Base-by-base conservation (phyloP, 2,113 vertebrate species). In the Tinamus guttatus region DNA sequence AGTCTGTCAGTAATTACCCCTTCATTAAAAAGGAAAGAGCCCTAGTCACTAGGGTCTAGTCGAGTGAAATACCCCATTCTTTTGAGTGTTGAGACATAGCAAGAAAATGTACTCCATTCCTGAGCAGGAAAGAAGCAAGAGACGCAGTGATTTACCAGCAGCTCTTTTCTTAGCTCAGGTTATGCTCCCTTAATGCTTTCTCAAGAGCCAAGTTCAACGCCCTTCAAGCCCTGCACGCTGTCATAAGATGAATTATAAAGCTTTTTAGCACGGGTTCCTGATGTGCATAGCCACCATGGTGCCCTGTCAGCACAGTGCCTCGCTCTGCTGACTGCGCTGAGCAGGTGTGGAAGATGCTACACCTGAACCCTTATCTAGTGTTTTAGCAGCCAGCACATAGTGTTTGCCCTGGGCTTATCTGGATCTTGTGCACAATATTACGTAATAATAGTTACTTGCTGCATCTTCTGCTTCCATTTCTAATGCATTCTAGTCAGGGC, bases 251-350 rank as follows among this genome's bases (percentile, higher is more conserved):
- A 12, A 13, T 49, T 17, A 4, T 20, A 43, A 40, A 80, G 8
- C 9, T 59, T 80, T 90, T 62, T n/a, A 43, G 38, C n/a, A 62
- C 30, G 18, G 65, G 34, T 45, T 80, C 49, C 68, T 49, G 22
- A 32, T 43, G 43, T 13, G 10, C 12, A 18, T 41, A 59, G 49
- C 0, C 6, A n/a, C 16, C 0, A 1, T 28, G 30, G 40, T 40
- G 15, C 62, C 25, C 13, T 20, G 13, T 15, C 19, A 62, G 8
- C 17, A 45, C 27, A 14, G 28, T 43, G 40, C 12, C 36, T 82
- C 9, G 16, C 11, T 84, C n/a, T 77, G 77, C 41, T 49, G 24
- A 83, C 38, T 17, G 60, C 65, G 32, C 38, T 76, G 62, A 87
- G 28, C 7, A 40, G 20, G 45, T 36, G 27, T 69, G 62, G 8